Base-by-base conservation (phyloP, 2,888 invertebrate species). In the Bimastos eiseni region DNA sequence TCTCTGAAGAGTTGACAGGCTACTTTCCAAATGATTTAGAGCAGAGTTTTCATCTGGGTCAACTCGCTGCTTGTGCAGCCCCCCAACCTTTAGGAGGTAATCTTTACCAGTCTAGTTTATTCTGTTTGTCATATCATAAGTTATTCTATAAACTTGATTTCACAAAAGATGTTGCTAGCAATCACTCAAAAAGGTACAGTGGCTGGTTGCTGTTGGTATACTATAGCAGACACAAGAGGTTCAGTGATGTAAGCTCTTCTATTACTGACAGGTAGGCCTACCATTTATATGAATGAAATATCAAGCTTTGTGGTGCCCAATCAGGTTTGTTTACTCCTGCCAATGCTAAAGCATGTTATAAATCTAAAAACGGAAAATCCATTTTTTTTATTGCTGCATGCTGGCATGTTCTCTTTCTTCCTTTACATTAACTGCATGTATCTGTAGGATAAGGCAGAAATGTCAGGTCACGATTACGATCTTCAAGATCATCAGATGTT, bases 11-110 rank as follows among this genome's bases (percentile, higher is more conserved):
- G 30, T 70, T 70, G 70, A 70, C 30, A n/a, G 30, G 70, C 70
- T n/a, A n/a, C 70, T 70, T 70, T 70, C 70, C 70, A 17, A 70
- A 70, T 70, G 70, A 70, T 70, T 70, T 70, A 70, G 70, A 70
- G 70, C 70, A 13, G n/a, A 70, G 70, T 70, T 70, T 70, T 70
- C 70, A 70, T 11, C 70, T 70, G 11, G 70, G 70, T n/a, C 70
- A n/a, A n/a, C 70, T 70, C 70, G 5, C 70, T 30, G n/a, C 70
- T 70, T 70, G 70, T 70, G 70, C 70, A 70, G 17, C 70, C n/a
- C n/a, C n/a, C 8, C 70, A 70, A 70, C 70, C 0, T 70, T 30
- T n/a, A n/a, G 70, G 13, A 70, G 70, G 70, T 70, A 70, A 70
- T n/a, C n/a, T 30, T 70, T 70, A 70, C n/a, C 55, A 55, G 55